A percentile compares a stretch with the other conserved stretches of the same genome.
phyloP scores from a whole-genome alignment of 2,113 vertebrate species.

The Setophaga kirtlandii region DNA sequence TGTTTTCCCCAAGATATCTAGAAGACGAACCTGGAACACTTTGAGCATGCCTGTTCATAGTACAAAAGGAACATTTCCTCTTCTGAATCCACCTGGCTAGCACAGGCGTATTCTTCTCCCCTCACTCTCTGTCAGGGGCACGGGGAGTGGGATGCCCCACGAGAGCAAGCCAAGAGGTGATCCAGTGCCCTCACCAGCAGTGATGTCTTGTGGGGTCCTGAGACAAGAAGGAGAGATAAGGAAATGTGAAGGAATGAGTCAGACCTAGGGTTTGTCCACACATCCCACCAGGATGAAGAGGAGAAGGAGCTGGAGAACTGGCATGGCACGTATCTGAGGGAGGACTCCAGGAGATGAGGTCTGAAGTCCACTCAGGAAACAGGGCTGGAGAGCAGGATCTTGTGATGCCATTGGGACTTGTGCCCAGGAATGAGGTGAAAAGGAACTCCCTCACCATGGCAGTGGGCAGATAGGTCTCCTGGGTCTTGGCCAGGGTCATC shows the following conservation, averaged over 20 bases:
- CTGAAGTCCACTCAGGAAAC: background rate
- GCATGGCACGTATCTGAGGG: rapidly evolving
- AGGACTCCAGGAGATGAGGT: background rate
- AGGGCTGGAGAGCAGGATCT: background rate
- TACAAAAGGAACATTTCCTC: background rate
- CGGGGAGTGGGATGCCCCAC: background rate
- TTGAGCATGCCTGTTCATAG: background rate
- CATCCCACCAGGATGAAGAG: background rate
- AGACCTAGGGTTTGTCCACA: rapidly evolving
- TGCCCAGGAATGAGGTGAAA: background rate
- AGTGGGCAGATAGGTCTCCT: rapidly evolving
- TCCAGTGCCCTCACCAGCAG: rapidly evolving
- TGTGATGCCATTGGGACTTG: rapidly evolving
- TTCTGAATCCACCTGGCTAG: background rate
- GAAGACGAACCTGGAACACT: background rate
- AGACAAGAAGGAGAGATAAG: background rate
- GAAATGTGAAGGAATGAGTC: background rate
- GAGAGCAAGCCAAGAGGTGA: background rate
- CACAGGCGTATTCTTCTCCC: background rate
- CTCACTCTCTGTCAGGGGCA: background rate
- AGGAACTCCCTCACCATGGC: rapidly evolving
- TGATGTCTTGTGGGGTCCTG: background rate
- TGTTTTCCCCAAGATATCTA: background rate
- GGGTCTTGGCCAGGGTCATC: background rate
- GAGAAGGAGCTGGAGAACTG: background rate